Conservation (phyloP, 2,113 vertebrate species). For the Paratilapia polleni region DNA sequence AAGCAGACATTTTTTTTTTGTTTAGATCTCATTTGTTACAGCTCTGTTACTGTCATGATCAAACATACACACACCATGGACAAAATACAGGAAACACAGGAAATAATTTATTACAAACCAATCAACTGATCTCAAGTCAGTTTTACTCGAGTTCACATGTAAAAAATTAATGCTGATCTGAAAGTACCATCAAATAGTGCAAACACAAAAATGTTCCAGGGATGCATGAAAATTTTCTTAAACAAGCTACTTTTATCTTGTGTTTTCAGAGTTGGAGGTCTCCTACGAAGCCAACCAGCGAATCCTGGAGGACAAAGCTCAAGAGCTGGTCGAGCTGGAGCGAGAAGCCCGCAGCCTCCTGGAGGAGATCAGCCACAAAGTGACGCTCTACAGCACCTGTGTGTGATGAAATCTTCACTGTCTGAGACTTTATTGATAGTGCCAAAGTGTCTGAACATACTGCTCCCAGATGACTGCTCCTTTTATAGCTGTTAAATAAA, state of each 20-base stretch:
- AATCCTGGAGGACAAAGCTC: constrained; percentile 88
- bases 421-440: not conserved
- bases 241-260: not conserved
- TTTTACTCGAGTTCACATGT: too few relatives aligned
- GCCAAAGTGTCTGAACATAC: not conserved
- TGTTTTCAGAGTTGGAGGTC: constrained; percentile 87
- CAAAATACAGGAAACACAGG: not conserved
- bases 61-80: too few relatives aligned
- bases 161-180: too few relatives aligned
- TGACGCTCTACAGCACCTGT: constrained; percentile 93
- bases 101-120: not conserved
- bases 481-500: constrained; percentile 14
- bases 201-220: too few relatives aligned
- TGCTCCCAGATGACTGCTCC: not conserved
- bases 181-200: not conserved
- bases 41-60: too few relatives aligned
- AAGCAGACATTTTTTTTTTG: not conserved
- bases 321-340: constrained; percentile 86
- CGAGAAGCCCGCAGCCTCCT: constrained; percentile 82
- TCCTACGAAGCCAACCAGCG: constrained; percentile 88
- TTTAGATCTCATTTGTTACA: not conserved
- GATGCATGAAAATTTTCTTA: too few relatives aligned
- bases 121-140: fast-evolving
- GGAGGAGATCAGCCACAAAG: constrained; percentile 90
- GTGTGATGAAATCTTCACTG: constrained; percentile 44